Base-by-base conservation (phyloP, 2,113 vertebrate genomes). In the Catharus minimus region DNA sequence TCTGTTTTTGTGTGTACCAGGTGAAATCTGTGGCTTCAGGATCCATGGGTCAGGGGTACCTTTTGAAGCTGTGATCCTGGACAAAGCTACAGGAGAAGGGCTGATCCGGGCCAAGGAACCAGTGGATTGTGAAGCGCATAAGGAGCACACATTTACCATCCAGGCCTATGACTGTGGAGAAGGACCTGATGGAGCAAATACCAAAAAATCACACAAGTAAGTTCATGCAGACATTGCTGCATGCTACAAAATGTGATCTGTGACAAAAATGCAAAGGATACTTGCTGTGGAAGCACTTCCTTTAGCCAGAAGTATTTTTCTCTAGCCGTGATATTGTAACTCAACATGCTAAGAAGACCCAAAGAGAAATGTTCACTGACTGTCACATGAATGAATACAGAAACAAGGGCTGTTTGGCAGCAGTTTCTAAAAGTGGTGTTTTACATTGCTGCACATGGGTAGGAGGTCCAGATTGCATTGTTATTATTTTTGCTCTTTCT, bases 131-230 rank as follows among this genome's bases (percentile, higher is more conserved):
- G 99, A 99, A 94, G 98, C 98, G 30, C 99, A 99, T 90, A 98
- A 99, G 80, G 99, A 99, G 62, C 99, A 99, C 96, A 99, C 98
- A 24, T 99, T 99, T 93, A 99, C 99, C 94, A 99, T 99, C 96
- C 99, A 99, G 97, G 99, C 99, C 65, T 99, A 99, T 3, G 99
- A 99, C 96, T 99, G 99, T 4, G 99, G 99, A 78, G 99, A 99
- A 96, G 99, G 99, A 46, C 98, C 99, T 0, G 99, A 99, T 7
- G 99, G 99, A 61, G 96, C 97, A 94, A 99, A 99, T 95, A 99
- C 98, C 98, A 99, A 99, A 97, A 99, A 99, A 93, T 99, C 99
- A n/a, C 99, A 99, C 98, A 99, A 99, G 99, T 99, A 62, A 98
- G 98, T 78, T 52, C 20, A 8, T 28, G 69, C 19, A 36, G 46